phyloP scores from a whole-genome alignment of 2,888 invertebrate species.

The Hirtodrosophila alboralis region DNA sequence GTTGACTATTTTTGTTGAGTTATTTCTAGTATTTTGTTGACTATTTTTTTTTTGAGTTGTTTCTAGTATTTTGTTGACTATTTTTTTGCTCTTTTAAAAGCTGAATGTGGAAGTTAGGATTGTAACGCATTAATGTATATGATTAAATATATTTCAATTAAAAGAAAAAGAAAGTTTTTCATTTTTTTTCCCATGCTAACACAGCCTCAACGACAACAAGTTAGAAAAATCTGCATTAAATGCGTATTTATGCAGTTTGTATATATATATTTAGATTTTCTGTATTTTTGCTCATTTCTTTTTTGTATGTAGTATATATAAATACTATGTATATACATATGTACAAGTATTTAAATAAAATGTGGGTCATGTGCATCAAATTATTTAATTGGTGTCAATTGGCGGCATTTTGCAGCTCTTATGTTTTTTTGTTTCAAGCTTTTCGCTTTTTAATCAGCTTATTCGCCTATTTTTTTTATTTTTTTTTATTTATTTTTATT shows the following conservation, averaged over 20 bases:
- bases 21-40: too few relatives aligned
- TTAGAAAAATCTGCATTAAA: slow-evolving; percentile 19
- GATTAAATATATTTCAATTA: too few relatives aligned
- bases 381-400: slow-evolving; percentile 80
- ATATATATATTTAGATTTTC: slow-evolving; percentile 38
- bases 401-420: slow-evolving; percentile 53
- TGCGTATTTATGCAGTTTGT: slow-evolving; percentile 41
- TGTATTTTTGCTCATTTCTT: slow-evolving; percentile 13
- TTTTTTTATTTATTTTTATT: slow-evolving; percentile 44
- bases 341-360: slow-evolving; percentile 60
- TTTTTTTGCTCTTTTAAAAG: too few relatives aligned
- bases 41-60: too few relatives aligned
- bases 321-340: slow-evolving; percentile 33
- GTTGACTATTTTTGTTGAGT: too few relatives aligned
- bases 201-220: slow-evolving; percentile 12
- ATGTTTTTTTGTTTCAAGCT: slow-evolving; percentile 31
- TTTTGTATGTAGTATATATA: slow-evolving; percentile 30
- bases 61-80: too few relatives aligned
- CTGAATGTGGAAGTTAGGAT: too few relatives aligned
- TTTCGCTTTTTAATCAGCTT: slow-evolving; percentile 16
- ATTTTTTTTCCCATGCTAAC: too few relatives aligned
- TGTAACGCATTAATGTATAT: too few relatives aligned
- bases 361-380: slow-evolving; percentile 80
- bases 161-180: slow-evolving; percentile 44
- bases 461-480: slow-evolving; percentile 5